These are phyloP conservation scores for Stercorarius parasiticus DNA, from an alignment of 2,113 vertebrate genomes.

Conservation along the genomic window DNA sequence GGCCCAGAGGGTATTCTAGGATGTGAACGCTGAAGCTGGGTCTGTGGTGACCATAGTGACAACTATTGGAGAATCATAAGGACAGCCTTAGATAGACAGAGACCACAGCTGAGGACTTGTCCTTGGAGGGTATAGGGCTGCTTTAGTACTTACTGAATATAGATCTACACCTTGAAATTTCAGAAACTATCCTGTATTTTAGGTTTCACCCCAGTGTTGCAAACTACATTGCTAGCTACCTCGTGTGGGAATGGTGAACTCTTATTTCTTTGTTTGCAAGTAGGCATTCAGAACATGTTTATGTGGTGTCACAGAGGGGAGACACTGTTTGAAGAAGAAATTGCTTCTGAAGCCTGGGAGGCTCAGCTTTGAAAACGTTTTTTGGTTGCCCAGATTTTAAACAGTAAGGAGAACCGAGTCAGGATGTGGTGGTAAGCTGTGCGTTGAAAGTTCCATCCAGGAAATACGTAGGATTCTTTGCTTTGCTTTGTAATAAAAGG, in stretches of 20 bases:
- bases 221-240: background rate
- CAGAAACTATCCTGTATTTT: background rate
- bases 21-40: background rate
- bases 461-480: background rate
- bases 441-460: background rate
- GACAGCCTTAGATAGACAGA: background rate
- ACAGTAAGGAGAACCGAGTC: background rate
- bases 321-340: background rate
- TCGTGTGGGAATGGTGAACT: background rate
- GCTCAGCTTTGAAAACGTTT: background rate
- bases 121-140: background rate
- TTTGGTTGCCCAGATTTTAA: background rate
- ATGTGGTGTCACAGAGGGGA: background rate
- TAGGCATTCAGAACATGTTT: background rate
- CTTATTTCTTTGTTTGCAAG: background rate
- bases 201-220: background rate
- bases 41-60: background rate
- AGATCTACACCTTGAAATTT: background rate
- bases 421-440: background rate
- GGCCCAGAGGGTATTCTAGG: background rate
- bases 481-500: background rate
- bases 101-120: background rate
- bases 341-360: background rate
- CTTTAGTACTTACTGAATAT: background rate
- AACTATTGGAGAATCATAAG: background rate